Evolutionary conservation across 2,797 vertebrate species (phyloP).

Genomic region (Crax fasciolata): DNA sequence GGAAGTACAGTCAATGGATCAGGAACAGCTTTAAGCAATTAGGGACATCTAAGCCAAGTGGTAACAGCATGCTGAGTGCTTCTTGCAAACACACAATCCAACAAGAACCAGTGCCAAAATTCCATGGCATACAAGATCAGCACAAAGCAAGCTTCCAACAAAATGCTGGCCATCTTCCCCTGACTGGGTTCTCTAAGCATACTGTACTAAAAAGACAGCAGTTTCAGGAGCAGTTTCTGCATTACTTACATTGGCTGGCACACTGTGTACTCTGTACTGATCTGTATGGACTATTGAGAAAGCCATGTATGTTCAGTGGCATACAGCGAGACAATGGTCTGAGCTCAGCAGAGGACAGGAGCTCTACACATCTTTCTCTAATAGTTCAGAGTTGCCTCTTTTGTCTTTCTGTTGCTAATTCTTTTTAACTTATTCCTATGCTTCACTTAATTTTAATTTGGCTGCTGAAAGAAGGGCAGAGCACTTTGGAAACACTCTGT

Average conservation of each 20-base stretch:
- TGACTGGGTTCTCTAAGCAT: neutral
- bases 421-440: neutral
- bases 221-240: neutral
- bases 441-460: neutral
- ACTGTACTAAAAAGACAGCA: neutral
- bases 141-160: neutral
- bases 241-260: neutral
- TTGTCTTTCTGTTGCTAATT: neutral
- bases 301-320: neutral
- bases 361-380: neutral
- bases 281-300: neutral
- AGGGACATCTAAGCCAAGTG: slow-evolving; percentile 42
- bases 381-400: neutral
- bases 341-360: neutral
- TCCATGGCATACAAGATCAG: slow-evolving; percentile 36
- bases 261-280: neutral
- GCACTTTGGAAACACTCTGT: neutral
- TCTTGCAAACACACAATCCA: slow-evolving; percentile 35
- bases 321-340: neutral
- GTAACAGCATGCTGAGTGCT: slow-evolving; percentile 60
- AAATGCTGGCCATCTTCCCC: neutral
- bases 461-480: neutral
- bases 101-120: slow-evolving; percentile 57
- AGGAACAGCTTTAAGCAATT: slow-evolving; percentile 75
- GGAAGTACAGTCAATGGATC: slow-evolving; percentile 33